Conservation (phyloP, 1,140 invertebrate species). For the Conus ventricosus region DNA sequence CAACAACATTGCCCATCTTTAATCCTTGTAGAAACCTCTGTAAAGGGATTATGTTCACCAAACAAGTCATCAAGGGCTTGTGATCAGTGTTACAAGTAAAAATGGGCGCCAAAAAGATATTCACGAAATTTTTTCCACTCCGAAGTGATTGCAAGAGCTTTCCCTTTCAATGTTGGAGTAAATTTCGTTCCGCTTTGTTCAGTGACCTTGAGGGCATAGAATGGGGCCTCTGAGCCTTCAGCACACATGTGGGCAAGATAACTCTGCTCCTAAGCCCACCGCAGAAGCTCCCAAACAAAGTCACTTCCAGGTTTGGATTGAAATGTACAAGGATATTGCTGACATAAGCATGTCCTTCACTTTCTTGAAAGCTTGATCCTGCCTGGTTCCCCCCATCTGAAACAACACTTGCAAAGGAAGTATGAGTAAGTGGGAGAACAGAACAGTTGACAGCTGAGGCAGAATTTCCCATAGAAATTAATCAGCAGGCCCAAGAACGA, state of each 20-base stretch:
- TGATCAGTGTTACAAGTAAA: slow-evolving; percentile 64
- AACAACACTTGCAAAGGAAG: too few relatives aligned
- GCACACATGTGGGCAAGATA: slow-evolving; percentile 40
- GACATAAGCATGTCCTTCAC: slow-evolving; percentile 50
- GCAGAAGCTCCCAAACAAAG: slow-evolving; percentile 38
- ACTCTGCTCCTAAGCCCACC: slow-evolving; percentile 42
- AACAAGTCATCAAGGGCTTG: slow-evolving; percentile 64
- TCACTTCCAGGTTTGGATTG: slow-evolving; percentile 27
- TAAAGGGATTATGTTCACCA: slow-evolving; percentile 38
- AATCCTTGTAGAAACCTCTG: slow-evolving; percentile 58
- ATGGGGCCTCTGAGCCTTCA: slow-evolving; percentile 59
- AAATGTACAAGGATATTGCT: slow-evolving; percentile 39
- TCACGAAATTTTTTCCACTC: slow-evolving; percentile 76
- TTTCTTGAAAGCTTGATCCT: slow-evolving; percentile 43
- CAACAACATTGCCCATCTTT: slow-evolving; percentile 62
- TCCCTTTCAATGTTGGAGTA: slow-evolving; percentile 76
- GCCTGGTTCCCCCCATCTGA: too few relatives aligned
- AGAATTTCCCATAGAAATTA: slow-evolving; percentile 41
- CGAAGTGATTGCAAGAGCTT: slow-evolving; percentile 74
- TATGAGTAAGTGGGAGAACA: too few relatives aligned
- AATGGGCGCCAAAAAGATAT: slow-evolving; percentile 73
- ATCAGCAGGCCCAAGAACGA: slow-evolving; percentile 41
- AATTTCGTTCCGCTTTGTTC: slow-evolving; percentile 67
- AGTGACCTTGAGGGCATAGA: slow-evolving; percentile 70
- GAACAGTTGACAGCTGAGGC: slow-evolving; percentile 22